Conservation (phyloP, 2,888 invertebrate genomes). For the Molanna angustata region DNA sequence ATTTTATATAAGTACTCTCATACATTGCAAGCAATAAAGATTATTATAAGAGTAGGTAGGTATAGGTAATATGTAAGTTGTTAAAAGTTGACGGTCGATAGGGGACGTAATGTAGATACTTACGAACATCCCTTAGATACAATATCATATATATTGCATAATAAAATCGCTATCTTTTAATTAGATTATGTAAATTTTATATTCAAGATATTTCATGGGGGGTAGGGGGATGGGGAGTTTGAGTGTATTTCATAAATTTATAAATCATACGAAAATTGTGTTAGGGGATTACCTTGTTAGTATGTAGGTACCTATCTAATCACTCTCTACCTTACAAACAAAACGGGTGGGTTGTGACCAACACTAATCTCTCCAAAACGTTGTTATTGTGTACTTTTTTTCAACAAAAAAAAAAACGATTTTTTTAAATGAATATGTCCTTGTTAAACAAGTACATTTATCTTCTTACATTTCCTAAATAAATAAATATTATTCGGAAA, state of each 20-base stretch:
- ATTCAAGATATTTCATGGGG: conserved; percentile 28
- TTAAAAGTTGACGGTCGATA: conserved; percentile 13
- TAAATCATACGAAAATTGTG: conserved; percentile 24
- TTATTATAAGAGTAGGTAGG: too few relatives aligned
- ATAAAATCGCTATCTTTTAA: conserved; percentile 33
- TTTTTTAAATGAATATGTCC: neutral
- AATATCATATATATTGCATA: too few relatives aligned
- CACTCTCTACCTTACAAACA: too few relatives aligned
- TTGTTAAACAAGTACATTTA: too few relatives aligned
- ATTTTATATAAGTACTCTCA: too few relatives aligned
- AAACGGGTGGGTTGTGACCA: too few relatives aligned
- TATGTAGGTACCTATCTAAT: neutral
- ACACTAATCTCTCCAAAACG: too few relatives aligned
- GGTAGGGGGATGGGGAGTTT: conserved; percentile 17
- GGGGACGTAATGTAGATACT: conserved; percentile 14
- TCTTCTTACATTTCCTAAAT: too few relatives aligned
- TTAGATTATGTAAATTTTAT: conserved; percentile 33
- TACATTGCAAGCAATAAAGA: too few relatives aligned
- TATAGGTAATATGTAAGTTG: too few relatives aligned
- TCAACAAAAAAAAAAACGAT: neutral
- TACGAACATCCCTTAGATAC: conserved; percentile 26
- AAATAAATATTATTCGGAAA: too few relatives aligned
- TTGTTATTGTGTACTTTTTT: too few relatives aligned
- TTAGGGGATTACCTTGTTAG: neutral
- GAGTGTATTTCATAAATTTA: conserved; percentile 29